Percentiles rank a stretch among this genome's conserved stretches.
Evolutionary conservation across 2,888 invertebrate species (phyloP).

Genomic region (Hydroisotoma schaefferi): DNA sequence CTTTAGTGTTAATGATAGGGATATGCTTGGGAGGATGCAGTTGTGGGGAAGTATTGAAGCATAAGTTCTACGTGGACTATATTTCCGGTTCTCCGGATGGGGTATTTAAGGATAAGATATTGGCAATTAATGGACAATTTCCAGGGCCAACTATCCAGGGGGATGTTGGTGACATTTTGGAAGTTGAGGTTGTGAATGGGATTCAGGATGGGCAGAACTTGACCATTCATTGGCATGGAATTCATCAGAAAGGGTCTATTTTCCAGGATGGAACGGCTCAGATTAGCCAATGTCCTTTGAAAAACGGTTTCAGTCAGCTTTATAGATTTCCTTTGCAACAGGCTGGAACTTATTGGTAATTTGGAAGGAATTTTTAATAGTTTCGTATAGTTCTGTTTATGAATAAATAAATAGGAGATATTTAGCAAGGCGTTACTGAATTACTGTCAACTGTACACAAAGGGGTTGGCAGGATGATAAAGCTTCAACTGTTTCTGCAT

Average conservation of each 20-base stretch:
- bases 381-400: too few relatives aligned
- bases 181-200: slow-evolving; percentile 28
- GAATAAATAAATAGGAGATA: too few relatives aligned
- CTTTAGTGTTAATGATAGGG: too few relatives aligned
- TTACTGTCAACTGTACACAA: too few relatives aligned
- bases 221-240: slow-evolving; percentile 43
- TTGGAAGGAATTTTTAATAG: not conserved
- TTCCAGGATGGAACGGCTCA: slow-evolving; percentile 40
- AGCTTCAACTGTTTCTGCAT: too few relatives aligned
- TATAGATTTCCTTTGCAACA: slow-evolving; percentile 29
- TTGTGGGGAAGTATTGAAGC: not conserved
- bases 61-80: slow-evolving; percentile 17
- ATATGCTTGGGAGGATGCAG: too few relatives aligned
- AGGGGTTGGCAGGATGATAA: too few relatives aligned
- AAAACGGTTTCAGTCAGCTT: slow-evolving; percentile 12
- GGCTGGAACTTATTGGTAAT: slow-evolving; percentile 42
- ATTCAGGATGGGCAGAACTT: slow-evolving; percentile 38
- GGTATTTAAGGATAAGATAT: slow-evolving; percentile 19
- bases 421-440: too few relatives aligned
- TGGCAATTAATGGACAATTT: slow-evolving; percentile 36
- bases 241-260: slow-evolving; percentile 14
- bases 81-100: slow-evolving; percentile 34
- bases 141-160: slow-evolving; percentile 37
- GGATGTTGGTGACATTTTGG: slow-evolving; percentile 19
- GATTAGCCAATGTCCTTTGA: slow-evolving; percentile 39